A percentile compares a stretch with the other conserved stretches of the same genome.
These are phyloP conservation scores for Montipora cactus DNA, from an alignment of 64 coral and sea anemone species.

Conservation along the genomic window DNA sequence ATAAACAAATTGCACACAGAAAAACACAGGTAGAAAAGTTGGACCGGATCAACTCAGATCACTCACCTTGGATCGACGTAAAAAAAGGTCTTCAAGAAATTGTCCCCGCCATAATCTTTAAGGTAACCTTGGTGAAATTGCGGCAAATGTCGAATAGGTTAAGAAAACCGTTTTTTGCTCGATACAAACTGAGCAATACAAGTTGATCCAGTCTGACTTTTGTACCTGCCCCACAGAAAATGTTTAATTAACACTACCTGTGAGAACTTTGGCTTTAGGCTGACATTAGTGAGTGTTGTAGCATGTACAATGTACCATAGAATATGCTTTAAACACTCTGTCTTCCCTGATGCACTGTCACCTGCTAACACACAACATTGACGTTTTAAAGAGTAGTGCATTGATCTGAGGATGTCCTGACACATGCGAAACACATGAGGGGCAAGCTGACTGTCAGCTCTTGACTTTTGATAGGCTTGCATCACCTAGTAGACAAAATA, in stretches of 20 bases:
- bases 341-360: constrained; percentile 69
- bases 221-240: background rate
- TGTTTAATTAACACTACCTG: background rate
- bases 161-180: no score
- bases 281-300: background rate
- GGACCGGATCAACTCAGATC: no score
- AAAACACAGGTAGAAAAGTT: no score
- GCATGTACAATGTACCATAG: constrained; percentile 5
- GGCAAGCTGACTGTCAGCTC: background rate
- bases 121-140: no score
- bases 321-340: constrained; percentile 38
- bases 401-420: constrained; percentile 21
- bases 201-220: background rate
- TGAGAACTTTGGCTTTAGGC: constrained; percentile 7
- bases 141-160: no score
- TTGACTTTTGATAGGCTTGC: constrained; percentile 19
- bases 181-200: no score
- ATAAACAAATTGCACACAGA: background rate
- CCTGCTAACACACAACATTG: constrained; percentile 61
- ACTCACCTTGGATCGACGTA: no score
- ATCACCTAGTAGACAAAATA: background rate
- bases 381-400: constrained; percentile 26
- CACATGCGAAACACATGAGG: constrained; percentile 34
- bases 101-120: no score
- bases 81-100: no score